A percentile compares a stretch with the other conserved stretches of the same genome.
phyloP scores from a whole-genome alignment of 2,113 vertebrate species.

The Calyptommatus sinebrachiatus region DNA sequence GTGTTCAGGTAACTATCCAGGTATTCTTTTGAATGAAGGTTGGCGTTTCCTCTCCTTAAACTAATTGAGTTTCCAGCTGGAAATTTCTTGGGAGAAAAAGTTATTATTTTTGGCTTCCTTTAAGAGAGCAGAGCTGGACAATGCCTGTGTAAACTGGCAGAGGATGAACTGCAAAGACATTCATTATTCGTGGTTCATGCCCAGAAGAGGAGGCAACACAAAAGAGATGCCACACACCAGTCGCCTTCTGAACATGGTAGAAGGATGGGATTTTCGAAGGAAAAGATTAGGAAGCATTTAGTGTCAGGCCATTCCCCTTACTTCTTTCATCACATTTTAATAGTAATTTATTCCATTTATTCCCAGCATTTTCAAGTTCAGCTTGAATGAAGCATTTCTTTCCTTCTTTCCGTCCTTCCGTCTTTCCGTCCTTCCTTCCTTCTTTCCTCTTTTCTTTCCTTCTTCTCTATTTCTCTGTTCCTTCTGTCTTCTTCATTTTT shows the following conservation, averaged over 20 bases:
- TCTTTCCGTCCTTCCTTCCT: background rate
- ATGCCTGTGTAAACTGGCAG: background rate
- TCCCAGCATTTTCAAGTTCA: constrained; percentile 21
- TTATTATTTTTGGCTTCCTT: background rate
- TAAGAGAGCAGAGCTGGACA: background rate
- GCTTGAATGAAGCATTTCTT: no score
- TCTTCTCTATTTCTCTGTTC: no score
- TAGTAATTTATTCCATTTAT: background rate
- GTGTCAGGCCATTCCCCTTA: background rate
- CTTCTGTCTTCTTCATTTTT: no score
- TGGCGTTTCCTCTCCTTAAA: background rate
- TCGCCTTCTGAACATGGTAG: fast-evolving
- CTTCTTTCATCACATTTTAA: constrained; percentile 10
- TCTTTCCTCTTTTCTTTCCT: no score
- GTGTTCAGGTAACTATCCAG: background rate
- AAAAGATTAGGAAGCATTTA: background rate
- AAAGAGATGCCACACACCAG: background rate
- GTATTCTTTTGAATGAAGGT: background rate
- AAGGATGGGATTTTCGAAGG: background rate
- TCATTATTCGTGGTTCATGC: background rate
- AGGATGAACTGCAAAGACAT: background rate
- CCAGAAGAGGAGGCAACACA: background rate
- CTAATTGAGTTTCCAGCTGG: background rate
- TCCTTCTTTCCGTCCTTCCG: background rate
- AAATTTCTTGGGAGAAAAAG: background rate